A percentile compares a stretch with the other conserved stretches of the same genome.
Evolutionary conservation across 2,797 vertebrate genomes (phyloP).

Genomic region (Spea hammondii): DNA sequence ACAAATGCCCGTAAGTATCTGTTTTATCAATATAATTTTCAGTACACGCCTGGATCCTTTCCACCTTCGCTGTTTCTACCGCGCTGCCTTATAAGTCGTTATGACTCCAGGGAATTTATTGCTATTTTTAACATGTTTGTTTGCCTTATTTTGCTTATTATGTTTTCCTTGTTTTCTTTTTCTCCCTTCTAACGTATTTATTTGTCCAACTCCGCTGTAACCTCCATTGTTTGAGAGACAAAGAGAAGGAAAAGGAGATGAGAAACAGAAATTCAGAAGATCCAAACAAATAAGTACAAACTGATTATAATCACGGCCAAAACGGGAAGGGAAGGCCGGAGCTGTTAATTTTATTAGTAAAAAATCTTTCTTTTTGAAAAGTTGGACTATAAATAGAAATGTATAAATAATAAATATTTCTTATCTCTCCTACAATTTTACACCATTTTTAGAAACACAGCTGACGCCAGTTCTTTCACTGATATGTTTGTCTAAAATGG

Average conservation of each 20-base stretch:
- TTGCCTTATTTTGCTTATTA: conserved; percentile 42
- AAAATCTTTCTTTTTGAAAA: not conserved
- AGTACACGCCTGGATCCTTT: no score
- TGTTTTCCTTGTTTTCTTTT: conserved; percentile 29
- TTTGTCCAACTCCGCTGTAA: conserved; percentile 26
- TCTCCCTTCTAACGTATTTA: conserved; percentile 25
- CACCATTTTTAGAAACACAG: no score
- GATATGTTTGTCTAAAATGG: no score
- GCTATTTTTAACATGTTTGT: conserved; percentile 48
- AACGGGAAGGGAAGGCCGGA: conserved; percentile 18
- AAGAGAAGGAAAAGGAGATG: conserved; percentile 50
- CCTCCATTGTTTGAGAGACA: conserved; percentile 46
- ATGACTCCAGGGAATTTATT: not conserved
- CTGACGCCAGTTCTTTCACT: no score
- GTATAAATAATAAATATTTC: conserved; percentile 45
- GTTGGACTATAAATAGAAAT: conserved; percentile 42
- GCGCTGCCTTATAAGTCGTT: not conserved
- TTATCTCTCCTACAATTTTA: no score
- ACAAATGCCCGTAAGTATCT: no score
- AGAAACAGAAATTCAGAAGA: conserved; percentile 36
- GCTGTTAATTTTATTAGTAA: conserved; percentile 25
- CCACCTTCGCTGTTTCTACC: not conserved
- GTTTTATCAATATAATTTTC: no score
- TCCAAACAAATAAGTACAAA: conserved; percentile 35
- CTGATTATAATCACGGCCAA: conserved; percentile 32